These are phyloP conservation scores for Atopsyche davidsoni DNA, from an alignment of 1,140 invertebrate species.

Conservation along the genomic window DNA sequence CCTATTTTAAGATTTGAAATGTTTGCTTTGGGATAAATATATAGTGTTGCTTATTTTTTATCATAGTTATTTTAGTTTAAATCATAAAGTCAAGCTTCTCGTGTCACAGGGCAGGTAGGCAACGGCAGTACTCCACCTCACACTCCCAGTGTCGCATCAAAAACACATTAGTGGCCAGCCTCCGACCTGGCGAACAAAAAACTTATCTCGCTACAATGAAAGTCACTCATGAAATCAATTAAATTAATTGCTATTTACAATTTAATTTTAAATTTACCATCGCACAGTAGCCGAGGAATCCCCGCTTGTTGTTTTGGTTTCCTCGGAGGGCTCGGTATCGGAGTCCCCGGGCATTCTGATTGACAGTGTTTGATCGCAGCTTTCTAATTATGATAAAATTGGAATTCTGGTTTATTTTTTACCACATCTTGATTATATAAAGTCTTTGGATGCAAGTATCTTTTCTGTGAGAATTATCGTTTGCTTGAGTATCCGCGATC, in stretches of 20 bases:
- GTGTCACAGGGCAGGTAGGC: too few species aligned
- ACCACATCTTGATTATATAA: too few species aligned
- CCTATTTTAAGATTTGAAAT: too few species aligned
- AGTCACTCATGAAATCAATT: slow-evolving; percentile 30
- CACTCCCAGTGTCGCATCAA: slow-evolving; percentile 24
- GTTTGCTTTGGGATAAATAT: too few species aligned
- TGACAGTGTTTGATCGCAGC: slow-evolving; percentile 13
- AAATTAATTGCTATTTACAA: slow-evolving; percentile 29
- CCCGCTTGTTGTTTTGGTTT: background rate
- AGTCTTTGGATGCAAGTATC: too few species aligned
- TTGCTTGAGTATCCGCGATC: too few species aligned
- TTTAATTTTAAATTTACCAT: slow-evolving; percentile 22
- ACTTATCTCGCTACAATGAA: slow-evolving; percentile 28
- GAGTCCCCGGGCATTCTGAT: background rate
- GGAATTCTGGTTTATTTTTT: too few species aligned
- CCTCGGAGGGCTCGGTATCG: slow-evolving; percentile 5
- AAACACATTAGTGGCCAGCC: slow-evolving; percentile 26
- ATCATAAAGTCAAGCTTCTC: too few species aligned
- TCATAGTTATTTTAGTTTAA: too few species aligned
- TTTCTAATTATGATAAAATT: background rate
- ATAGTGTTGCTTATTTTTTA: too few species aligned
- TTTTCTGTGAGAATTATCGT: too few species aligned
- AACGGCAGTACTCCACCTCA: background rate
- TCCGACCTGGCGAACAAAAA: slow-evolving; percentile 10
- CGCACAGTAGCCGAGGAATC: background rate